Conservation (phyloP, 2,113 vertebrate species). For the Melanerpes aurifrons region DNA sequence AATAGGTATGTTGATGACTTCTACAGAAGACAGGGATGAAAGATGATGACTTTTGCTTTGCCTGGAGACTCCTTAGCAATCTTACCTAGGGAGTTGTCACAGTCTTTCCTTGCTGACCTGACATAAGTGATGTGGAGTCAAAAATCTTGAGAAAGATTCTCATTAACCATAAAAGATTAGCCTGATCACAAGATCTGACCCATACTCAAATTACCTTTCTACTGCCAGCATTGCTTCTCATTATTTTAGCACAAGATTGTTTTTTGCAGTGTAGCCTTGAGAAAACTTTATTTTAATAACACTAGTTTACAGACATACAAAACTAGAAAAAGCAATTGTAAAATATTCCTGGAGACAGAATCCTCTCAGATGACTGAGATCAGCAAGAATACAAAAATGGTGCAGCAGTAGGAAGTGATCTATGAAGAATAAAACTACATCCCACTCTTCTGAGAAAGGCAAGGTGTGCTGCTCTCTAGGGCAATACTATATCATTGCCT, state of each 20-base stretch:
- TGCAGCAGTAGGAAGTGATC: neutral
- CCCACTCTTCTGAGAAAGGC: neutral
- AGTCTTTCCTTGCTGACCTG: neutral
- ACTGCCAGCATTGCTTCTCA: neutral
- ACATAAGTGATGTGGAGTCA: neutral
- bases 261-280: neutral
- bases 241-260: neutral
- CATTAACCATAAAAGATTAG: neutral
- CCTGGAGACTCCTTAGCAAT: neutral
- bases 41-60: neutral
- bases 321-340: neutral
- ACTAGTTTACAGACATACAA: neutral
- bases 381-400: accelerated
- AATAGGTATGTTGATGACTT: neutral
- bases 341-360: neutral
- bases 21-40: neutral
- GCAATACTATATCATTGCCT: neutral
- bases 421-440: neutral
- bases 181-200: neutral
- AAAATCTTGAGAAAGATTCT: neutral
- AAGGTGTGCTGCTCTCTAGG: neutral
- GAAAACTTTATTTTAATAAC: neutral
- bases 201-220: neutral
- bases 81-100: neutral
- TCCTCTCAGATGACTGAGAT: neutral